Conservation (phyloP, 2,888 invertebrate genomes). For the Pollenia labialis region DNA sequence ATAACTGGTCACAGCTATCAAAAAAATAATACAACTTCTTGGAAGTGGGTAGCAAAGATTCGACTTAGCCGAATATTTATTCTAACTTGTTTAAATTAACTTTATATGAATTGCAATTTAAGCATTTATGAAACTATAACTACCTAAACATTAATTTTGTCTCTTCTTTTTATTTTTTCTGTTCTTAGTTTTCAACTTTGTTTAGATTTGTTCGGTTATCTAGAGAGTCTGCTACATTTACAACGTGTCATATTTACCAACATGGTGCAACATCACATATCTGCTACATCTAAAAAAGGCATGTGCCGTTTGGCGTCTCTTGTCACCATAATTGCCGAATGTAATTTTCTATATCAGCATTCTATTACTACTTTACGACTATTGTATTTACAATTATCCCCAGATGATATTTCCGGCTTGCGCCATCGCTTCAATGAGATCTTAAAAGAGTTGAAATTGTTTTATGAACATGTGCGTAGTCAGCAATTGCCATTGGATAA, state of each 20-base stretch:
- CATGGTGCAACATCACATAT: slow-evolving; percentile 48
- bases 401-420: slow-evolving; percentile 70
- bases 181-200: slow-evolving; percentile 61
- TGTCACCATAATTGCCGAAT: slow-evolving; percentile 67
- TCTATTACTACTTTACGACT: slow-evolving; percentile 58
- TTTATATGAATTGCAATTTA: not conserved
- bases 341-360: slow-evolving; percentile 67
- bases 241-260: slow-evolving; percentile 65
- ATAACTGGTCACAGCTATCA: too few relatives aligned
- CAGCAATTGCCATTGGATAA: slow-evolving; percentile 20
- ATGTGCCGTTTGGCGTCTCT: slow-evolving; percentile 69
- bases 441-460: slow-evolving; percentile 54
- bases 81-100: not conserved
- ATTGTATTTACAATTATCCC: slow-evolving; percentile 65
- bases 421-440: slow-evolving; percentile 56
- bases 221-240: slow-evolving; percentile 63
- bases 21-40: too few relatives aligned
- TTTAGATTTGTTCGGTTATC: slow-evolving; percentile 67
- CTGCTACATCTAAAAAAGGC: slow-evolving; percentile 56
- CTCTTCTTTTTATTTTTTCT: not conserved
- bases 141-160: not conserved
- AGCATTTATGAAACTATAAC: not conserved
- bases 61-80: too few relatives aligned
- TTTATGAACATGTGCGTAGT: slow-evolving; percentile 57
- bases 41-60: too few relatives aligned